Conservation (phyloP, 2,888 invertebrate genomes). For the Tachystola acroxantha region DNA sequence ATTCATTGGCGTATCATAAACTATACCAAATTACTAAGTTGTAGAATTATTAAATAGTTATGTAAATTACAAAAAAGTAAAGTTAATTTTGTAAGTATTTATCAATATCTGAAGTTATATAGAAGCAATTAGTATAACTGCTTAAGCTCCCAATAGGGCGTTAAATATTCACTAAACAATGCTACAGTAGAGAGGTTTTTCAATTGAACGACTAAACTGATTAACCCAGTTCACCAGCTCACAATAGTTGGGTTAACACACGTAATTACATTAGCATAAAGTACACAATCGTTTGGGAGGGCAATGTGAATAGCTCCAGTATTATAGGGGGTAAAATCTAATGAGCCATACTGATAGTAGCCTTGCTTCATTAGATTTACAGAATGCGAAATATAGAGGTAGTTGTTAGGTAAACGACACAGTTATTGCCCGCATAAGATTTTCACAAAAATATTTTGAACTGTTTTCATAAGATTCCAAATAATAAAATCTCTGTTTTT, state of each 20-base stretch:
- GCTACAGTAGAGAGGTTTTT: slow-evolving; percentile 38
- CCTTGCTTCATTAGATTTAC: slow-evolving; percentile 47
- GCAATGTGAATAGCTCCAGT: slow-evolving; percentile 30
- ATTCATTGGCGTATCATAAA: too few species aligned
- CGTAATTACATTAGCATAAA: slow-evolving; percentile 49
- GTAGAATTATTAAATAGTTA: too few species aligned
- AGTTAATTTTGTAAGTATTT: too few species aligned
- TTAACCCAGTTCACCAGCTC: slow-evolving; percentile 41
- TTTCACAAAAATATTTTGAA: too few species aligned
- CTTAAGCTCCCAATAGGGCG: slow-evolving; percentile 6
- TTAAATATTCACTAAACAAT: slow-evolving; percentile 26
- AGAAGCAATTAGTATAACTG: not conserved
- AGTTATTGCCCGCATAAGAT: too few species aligned
- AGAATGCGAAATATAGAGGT: slow-evolving; percentile 5
- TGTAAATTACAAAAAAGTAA: too few species aligned
- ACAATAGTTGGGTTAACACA: slow-evolving; percentile 37
- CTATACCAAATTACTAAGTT: too few species aligned
- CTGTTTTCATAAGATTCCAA: too few species aligned
- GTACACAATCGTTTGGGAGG: slow-evolving; percentile 43
- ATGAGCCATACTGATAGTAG: slow-evolving; percentile 58
- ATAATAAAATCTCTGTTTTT: too few species aligned
- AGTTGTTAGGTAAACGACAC: not conserved
- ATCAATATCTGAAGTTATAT: too few species aligned
- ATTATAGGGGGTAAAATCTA: slow-evolving; percentile 56
- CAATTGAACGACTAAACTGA: slow-evolving; percentile 44